phyloP scores from a whole-genome alignment of 2,797 vertebrate genomes.

The Premnoplex brunnescens region DNA sequence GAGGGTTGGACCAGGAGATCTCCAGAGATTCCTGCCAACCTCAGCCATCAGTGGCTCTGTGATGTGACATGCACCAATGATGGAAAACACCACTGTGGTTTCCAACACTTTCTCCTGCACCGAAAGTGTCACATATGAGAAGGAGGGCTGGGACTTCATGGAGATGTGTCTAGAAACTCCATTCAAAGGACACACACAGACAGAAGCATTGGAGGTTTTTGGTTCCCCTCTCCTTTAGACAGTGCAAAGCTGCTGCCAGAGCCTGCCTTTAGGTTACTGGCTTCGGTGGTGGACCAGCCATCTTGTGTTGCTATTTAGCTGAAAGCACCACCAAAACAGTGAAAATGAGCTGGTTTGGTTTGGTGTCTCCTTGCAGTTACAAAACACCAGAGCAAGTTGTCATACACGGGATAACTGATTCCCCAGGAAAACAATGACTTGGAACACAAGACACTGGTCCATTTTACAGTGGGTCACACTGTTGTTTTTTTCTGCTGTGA shows the following conservation, averaged over 20 bases:
- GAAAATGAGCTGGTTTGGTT: conserved; percentile 18
- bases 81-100: background rate
- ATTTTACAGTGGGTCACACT: background rate
- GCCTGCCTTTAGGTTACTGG: background rate
- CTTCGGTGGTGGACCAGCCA: conserved; percentile 22
- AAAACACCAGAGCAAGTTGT: conserved; percentile 35
- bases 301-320: background rate
- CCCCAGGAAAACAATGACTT: conserved; percentile 22
- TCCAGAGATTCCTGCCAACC: background rate
- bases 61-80: background rate
- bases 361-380: conserved; percentile 26
- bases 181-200: background rate
- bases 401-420: background rate
- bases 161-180: background rate
- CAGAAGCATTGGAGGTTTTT: background rate
- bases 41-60: background rate
- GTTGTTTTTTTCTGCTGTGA: background rate
- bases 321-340: conserved; percentile 29
- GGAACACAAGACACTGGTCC: conserved; percentile 6
- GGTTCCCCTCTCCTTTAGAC: background rate
- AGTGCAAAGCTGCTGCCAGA: background rate
- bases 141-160: background rate
- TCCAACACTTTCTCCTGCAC: background rate
- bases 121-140: background rate
- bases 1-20: background rate